Evolutionary conservation across 2,888 invertebrate genomes (phyloP), one percentile per base, ranked within the genome.

Genomic region (Fragum sueziense): DNA sequence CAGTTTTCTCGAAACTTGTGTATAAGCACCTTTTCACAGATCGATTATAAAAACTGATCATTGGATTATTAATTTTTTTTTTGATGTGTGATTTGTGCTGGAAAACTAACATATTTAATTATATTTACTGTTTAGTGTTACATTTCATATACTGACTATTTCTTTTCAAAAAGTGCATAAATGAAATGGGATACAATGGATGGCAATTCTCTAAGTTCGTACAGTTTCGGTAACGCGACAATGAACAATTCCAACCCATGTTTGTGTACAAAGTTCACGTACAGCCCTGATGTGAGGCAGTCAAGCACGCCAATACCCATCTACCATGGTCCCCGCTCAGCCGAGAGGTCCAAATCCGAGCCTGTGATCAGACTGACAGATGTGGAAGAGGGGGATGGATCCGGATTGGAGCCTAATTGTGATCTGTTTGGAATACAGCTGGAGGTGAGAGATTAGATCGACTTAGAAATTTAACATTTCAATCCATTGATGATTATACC

Each of bases 401-500:
- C 69, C 20, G 81, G 82, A 34, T 79, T 77, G 52, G 87, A 87
- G 74, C 80, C 84, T 54, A 85, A 79, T 68, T 76, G 81, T 54
- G 88, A 88, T 65, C 76, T 88, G 41, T 89, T 89, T 75, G 86
- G 89, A 34, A 80, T 89, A 52, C 89, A 89, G 72, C 76, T 89
- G 27, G 89, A 89, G 87, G 89, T 89, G n/a, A n/a, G n/a, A n/a
- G n/a, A n/a, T n/a, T n/a, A n/a, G n/a, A n/a, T n/a, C n/a, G n/a
- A n/a, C n/a, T n/a, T n/a, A n/a, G n/a, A n/a, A n/a, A n/a, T n/a
- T n/a, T n/a, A n/a, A n/a, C n/a, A n/a, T n/a, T n/a, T n/a, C n/a
- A n/a, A n/a, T n/a, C n/a, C n/a, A n/a, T n/a, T n/a, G n/a, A n/a
- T n/a, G n/a, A n/a, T n/a, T n/a, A n/a, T n/a, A n/a, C n/a, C n/a